Evolutionary conservation across 2,113 vertebrate species (phyloP), one percentile per base, ranked within the genome.

Genomic region (Dinomys branickii): DNA sequence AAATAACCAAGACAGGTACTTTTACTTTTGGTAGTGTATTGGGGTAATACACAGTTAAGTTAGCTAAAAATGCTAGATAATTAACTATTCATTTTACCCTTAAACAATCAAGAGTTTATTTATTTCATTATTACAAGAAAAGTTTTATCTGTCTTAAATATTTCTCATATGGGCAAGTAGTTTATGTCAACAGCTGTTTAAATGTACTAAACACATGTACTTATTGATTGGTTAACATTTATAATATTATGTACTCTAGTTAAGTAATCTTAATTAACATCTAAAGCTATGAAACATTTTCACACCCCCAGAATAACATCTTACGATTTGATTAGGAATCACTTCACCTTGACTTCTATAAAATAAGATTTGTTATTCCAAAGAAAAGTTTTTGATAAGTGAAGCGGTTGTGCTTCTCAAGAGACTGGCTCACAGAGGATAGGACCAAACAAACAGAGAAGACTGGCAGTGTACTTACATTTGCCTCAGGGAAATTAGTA

Each of bases 381-480:
- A 56, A 96, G 50, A 50, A 69, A 67, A 82, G 50, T 59, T 24
- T 96, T 81, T 82, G 81, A 94, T 69, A 78, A 83, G 22, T 88
- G 78, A 96, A 88, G 9, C 26, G 88, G 16, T n/a, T 78, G 8
- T 90, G 90, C 52, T 91, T 82, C 91, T 93, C 75, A 81, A 88
- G 95, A 65, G 94, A 83, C 0, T 5, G 44, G 7, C 82, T 77
- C 83, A 94, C 41, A 94, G 1, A 41, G 44, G 7, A 19, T 63
- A 81, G 59, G 50, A 90, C 19, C 47, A 96, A 96, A 93, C 78
- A 96, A 28, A 92, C 84, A 92, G 35, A 87, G 38, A 85, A 89
- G n/a, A 11, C 56, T 94, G 93, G 78, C 69, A 94, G 35, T 50
- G 26, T 77, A 78, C 94, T 97, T 92, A 95, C 67, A 81, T 88